Evolutionary conservation across 1,140 invertebrate genomes (phyloP).

Genomic region (Uloborus diversus): DNA sequence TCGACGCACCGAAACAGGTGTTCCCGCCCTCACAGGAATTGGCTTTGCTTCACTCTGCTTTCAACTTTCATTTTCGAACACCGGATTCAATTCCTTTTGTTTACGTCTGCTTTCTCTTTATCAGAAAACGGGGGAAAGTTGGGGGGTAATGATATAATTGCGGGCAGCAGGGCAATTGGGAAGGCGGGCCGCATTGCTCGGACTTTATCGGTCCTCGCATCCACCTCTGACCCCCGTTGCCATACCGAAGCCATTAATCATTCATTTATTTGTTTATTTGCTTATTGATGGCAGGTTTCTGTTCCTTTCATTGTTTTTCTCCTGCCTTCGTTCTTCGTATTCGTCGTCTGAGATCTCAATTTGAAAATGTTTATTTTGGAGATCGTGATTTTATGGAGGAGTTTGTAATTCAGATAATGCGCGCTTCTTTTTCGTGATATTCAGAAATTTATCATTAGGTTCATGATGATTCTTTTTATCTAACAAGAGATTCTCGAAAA

Average conservation of each 20-base stretch:
- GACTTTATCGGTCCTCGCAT: conserved; percentile 21
- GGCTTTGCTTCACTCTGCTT: too few relatives aligned
- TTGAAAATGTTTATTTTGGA: conserved; percentile 9
- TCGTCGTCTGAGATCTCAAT: conserved; percentile 11
- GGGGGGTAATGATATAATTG: conserved; percentile 46
- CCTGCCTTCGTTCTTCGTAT: background rate
- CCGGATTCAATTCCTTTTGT: conserved; percentile 44
- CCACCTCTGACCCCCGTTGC: background rate
- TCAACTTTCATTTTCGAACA: background rate
- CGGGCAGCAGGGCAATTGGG: conserved; percentile 40
- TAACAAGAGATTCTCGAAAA: too few relatives aligned
- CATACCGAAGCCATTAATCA: conserved; percentile 20
- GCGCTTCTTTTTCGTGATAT: too few relatives aligned
- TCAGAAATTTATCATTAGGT: too few relatives aligned
- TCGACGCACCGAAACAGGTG: too few relatives aligned
- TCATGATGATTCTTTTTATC: too few relatives aligned
- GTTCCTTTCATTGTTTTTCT: background rate
- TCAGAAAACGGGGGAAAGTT: background rate
- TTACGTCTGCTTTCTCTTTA: conserved; percentile 1
- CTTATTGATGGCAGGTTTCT: background rate
- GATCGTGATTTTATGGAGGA: conserved; percentile 14
- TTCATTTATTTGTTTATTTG: conserved; percentile 36
- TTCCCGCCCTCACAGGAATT: too few relatives aligned
- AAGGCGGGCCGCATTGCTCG: conserved; percentile 7
- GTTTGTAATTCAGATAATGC: too few relatives aligned